Conservation (phyloP, 2,888 invertebrate genomes). For the Drosophila limbata region DNA sequence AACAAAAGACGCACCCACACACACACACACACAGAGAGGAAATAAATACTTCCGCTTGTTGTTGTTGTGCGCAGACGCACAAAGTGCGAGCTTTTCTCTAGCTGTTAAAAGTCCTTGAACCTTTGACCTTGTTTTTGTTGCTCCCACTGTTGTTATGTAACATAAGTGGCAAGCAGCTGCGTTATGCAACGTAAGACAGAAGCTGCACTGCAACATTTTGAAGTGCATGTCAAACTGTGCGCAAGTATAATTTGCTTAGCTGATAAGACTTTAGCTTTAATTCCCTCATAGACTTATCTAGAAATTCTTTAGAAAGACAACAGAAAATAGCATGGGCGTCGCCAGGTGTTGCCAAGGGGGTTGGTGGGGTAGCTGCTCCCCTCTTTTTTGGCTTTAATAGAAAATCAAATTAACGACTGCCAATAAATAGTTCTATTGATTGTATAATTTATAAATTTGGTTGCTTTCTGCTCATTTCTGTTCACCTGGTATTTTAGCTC, state of each 20-base stretch:
- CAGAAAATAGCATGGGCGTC: background rate
- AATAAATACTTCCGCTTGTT: conserved; percentile 41
- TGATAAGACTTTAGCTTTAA: conserved; percentile 39
- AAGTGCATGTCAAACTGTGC: conserved; percentile 50
- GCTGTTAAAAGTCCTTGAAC: conserved; percentile 75
- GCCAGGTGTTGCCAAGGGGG: background rate
- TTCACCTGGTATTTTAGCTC: too few species aligned
- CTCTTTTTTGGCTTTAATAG: too few species aligned
- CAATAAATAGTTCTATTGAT: too few species aligned
- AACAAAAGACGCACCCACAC: conserved; percentile 46
- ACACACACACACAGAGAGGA: conserved; percentile 3
- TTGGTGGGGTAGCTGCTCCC: background rate
- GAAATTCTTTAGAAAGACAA: conserved; percentile 29
- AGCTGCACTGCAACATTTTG: conserved; percentile 27
- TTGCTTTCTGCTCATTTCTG: too few species aligned
- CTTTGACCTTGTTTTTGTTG: conserved; percentile 75
- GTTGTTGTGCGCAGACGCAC: conserved; percentile 36
- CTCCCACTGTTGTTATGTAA: conserved; percentile 50
- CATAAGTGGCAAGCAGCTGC: conserved; percentile 35
- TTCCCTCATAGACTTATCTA: conserved; percentile 47
- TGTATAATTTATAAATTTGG: too few species aligned
- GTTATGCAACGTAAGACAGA: conserved; percentile 34
- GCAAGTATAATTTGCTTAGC: background rate
- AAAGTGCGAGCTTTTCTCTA: conserved; percentile 41
- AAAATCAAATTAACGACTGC: too few species aligned